Conservation (phyloP, 1,140 invertebrate species). For the Heliconius hewitsoni region DNA sequence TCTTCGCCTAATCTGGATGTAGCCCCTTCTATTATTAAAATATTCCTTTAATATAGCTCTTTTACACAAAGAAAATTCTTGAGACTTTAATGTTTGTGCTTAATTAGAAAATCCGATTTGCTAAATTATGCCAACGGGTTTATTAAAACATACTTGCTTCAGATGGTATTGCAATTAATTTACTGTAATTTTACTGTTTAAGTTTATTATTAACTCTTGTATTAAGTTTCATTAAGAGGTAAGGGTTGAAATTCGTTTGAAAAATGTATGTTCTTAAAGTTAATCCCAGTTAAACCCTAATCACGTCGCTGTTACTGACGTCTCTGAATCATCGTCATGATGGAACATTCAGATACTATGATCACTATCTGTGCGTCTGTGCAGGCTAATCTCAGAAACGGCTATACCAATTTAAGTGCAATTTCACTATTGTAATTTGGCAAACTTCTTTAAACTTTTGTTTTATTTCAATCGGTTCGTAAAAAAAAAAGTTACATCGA, state of each 20-base stretch:
- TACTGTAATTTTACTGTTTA: slow-evolving; percentile 22
- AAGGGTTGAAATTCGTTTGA: neutral
- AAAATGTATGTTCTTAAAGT: no score
- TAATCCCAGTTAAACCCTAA: no score
- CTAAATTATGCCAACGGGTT: slow-evolving; percentile 41
- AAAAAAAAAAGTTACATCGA: no score
- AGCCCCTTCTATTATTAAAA: slow-evolving; percentile 66
- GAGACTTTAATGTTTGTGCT: slow-evolving; percentile 59
- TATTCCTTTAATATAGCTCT: slow-evolving; percentile 61
- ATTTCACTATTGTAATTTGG: no score
- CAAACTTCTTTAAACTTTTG: no score
- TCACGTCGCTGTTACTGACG: no score
- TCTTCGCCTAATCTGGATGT: slow-evolving; percentile 43
- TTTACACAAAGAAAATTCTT: slow-evolving; percentile 52
- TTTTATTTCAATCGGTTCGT: no score
- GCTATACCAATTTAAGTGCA: no score
- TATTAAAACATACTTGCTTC: slow-evolving; percentile 46
- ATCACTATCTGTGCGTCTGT: no score
- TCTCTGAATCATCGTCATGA: no score
- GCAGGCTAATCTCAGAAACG: no score
- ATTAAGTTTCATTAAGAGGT: neutral
- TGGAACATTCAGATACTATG: no score
- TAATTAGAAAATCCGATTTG: slow-evolving; percentile 66
- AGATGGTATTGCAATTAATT: slow-evolving; percentile 16
- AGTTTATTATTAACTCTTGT: neutral